Evolutionary conservation across 2,888 invertebrate genomes (phyloP).

Genomic region (Branchipolynoe longqiensis): DNA sequence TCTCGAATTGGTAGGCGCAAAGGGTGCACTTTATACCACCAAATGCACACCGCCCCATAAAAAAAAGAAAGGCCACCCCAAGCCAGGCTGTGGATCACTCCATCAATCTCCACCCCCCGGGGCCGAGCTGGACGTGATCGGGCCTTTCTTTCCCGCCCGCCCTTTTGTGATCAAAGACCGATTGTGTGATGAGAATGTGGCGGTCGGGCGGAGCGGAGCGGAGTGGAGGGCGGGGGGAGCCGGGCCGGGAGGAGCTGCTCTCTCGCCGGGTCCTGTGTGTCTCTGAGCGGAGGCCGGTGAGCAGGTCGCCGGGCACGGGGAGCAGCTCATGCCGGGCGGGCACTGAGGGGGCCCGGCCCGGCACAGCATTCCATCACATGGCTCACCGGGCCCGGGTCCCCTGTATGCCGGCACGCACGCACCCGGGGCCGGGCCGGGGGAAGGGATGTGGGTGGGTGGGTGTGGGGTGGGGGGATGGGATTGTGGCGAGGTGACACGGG

Average conservation of each 20-base stretch:
- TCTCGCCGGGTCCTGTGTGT: too few relatives aligned
- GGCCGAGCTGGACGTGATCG: slow-evolving; percentile 20
- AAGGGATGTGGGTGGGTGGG: too few relatives aligned
- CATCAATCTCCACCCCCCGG: slow-evolving; percentile 3
- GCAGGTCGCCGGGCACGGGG: too few relatives aligned
- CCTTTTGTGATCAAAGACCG: slow-evolving; percentile 44
- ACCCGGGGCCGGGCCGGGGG: not conserved
- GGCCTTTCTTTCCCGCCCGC: slow-evolving; percentile 38
- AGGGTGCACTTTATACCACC: too few relatives aligned
- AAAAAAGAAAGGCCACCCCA: not conserved
- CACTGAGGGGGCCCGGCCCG: not conserved
- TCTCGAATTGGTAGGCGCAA: too few relatives aligned
- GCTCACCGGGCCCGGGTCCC: not conserved
- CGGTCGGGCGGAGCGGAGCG: not conserved
- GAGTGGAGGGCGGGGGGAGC: too few relatives aligned
- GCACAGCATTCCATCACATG: slow-evolving; percentile 13
- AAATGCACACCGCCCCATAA: not conserved
- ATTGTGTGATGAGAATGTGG: slow-evolving; percentile 38
- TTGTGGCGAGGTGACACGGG: too few relatives aligned
- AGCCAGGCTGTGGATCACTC: slow-evolving; percentile 14
- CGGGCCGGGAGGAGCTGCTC: too few relatives aligned
- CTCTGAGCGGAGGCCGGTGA: too few relatives aligned
- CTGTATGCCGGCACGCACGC: slow-evolving; percentile 6
- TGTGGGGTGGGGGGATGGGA: too few relatives aligned
- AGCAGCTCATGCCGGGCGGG: too few relatives aligned